Conservation (phyloP, 2,797 vertebrate genomes). For the Artibeus jamaicensis region DNA sequence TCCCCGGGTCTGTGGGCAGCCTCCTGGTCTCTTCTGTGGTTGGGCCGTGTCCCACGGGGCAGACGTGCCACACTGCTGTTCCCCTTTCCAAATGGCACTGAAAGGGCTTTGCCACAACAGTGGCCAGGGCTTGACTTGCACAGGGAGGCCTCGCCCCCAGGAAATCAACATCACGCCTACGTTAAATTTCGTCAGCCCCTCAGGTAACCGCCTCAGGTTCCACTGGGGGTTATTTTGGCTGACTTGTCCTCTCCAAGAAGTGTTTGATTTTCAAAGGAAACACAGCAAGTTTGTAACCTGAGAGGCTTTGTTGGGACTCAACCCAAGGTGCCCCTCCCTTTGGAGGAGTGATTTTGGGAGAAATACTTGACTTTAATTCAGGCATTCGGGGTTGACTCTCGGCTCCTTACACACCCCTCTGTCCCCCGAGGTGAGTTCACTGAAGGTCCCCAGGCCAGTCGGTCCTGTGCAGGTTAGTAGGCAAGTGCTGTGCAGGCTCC, state of each 20-base stretch:
- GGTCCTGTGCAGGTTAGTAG: fast-evolving
- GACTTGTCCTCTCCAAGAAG: not conserved
- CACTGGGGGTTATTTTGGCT: not conserved
- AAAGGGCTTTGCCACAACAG: too few species aligned
- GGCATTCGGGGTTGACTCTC: fast-evolving
- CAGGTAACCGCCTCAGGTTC: not conserved
- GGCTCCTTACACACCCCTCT: not conserved
- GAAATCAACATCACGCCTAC: not conserved
- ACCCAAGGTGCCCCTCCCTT: not conserved
- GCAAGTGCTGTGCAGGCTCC: fast-evolving
- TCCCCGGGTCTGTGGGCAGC: not conserved
- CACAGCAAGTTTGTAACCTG: not conserved
- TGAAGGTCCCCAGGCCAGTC: fast-evolving
- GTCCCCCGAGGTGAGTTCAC: fast-evolving
- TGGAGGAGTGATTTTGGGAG: not conserved
- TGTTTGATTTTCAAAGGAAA: not conserved
- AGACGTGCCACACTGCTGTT: fast-evolving
- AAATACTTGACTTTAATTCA: not conserved
- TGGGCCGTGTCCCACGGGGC: not conserved
- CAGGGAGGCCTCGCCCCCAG: not conserved
- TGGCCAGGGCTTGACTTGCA: too few species aligned
- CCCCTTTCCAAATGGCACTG: not conserved
- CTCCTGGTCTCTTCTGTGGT: not conserved
- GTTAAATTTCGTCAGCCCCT: not conserved
- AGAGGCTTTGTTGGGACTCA: not conserved